Evolutionary conservation across 2,797 vertebrate genomes (phyloP).

Genomic region (Enteromius fasciolatus): DNA sequence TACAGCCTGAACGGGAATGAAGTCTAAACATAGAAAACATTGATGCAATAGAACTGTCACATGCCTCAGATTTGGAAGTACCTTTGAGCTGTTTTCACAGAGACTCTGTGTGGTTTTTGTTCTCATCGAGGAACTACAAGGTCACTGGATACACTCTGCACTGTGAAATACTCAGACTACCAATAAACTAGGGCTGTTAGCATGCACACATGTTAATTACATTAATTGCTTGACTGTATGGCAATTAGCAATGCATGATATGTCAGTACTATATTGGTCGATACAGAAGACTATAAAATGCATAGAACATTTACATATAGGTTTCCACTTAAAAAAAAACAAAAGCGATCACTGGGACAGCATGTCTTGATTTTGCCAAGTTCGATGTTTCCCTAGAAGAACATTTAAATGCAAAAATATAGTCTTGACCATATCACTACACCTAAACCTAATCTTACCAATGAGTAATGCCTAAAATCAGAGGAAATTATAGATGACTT

Average conservation of each 20-base stretch:
- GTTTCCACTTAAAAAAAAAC: neutral
- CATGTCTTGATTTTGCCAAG: no score
- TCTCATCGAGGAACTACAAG: slow-evolving; percentile 36
- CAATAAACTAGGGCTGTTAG: neutral
- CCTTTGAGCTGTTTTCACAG: slow-evolving; percentile 20
- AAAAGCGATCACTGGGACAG: no score
- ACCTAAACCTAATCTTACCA: no score
- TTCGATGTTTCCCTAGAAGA: no score
- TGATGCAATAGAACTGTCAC: slow-evolving; percentile 44
- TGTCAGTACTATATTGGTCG: neutral
- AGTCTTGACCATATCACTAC: no score
- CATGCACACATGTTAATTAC: no score
- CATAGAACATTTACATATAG: neutral
- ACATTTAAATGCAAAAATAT: no score
- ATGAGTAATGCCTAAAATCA: no score
- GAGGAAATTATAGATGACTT: no score
- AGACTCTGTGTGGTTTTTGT: neutral
- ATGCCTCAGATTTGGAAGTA: slow-evolving; percentile 21
- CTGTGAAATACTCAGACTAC: slow-evolving; percentile 23
- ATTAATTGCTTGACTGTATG: neutral
- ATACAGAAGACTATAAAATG: neutral
- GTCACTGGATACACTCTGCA: slow-evolving; percentile 26
- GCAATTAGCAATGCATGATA: neutral
- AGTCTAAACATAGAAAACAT: slow-evolving; percentile 50
- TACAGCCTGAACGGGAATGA: slow-evolving; percentile 54